Conservation (phyloP, 1,140 invertebrate genomes). For the Pristionchus pacificus region DNA sequence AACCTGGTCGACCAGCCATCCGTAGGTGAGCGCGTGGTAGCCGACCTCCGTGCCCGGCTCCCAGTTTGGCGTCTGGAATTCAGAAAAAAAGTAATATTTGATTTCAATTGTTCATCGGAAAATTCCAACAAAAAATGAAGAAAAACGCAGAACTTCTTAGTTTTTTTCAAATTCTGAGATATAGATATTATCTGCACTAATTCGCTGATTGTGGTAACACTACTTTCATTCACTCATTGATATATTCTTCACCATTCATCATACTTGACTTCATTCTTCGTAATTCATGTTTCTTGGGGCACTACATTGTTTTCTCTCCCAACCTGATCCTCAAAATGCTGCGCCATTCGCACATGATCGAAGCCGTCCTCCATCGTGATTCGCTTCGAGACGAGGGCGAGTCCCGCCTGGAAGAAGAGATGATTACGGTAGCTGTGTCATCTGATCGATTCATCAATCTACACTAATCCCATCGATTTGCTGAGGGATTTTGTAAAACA, state of each 20-base stretch:
- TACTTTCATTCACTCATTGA: no score
- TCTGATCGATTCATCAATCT: not conserved
- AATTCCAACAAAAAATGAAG: no score
- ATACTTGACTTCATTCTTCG: no score
- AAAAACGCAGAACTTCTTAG: no score
- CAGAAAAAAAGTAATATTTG: no score
- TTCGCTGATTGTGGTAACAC: no score
- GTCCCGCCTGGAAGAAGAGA: slow-evolving; percentile 22
- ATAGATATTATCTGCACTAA: no score
- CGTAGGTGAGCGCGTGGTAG: slow-evolving; percentile 57
- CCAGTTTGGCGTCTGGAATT: slow-evolving; percentile 38
- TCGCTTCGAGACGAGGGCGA: slow-evolving; percentile 21
- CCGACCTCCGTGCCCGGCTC: slow-evolving; percentile 41
- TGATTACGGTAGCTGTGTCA: not conserved
- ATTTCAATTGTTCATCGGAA: not conserved
- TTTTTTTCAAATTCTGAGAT: not conserved
- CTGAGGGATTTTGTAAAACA: no score
- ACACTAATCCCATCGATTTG: no score
- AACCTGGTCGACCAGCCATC: slow-evolving; percentile 51
- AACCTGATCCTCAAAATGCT: slow-evolving; percentile 33
- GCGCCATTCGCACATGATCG: slow-evolving; percentile 20
- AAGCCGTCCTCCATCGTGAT: slow-evolving; percentile 14
- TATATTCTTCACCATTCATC: no score
- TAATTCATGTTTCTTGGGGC: no score
- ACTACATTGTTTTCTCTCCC: not conserved